Base-by-base conservation (phyloP, 2,888 invertebrate genomes). In the Leptinotarsa haldemani region DNA sequence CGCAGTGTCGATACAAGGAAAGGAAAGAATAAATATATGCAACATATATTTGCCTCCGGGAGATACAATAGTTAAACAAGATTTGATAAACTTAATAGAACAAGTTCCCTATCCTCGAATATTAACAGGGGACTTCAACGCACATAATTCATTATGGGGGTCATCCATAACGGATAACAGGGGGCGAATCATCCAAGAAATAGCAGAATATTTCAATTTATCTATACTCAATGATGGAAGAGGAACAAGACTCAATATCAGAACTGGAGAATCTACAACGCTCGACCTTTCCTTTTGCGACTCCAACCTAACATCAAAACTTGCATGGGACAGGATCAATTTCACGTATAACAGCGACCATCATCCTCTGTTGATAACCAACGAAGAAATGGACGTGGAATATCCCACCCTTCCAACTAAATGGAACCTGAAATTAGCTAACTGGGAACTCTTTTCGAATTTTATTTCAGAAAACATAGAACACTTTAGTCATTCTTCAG, bases 41-140 rank as follows among this genome's bases (percentile, higher is more conserved):
- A 64, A 64, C 18, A 64, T 61, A 15, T 22, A 61, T 61, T 15
- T 61, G 5, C 61, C 61, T 20, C 61, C 61, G 15, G 25, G 16
- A 25, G 61, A 22, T 4, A 30, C 16, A 7, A 18, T 12, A 5
- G 22, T 7, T 16, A 18, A n/a, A 56, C 18, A 22, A 25, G 25
- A 61, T 13, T 22, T 61, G 0, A 22, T 22, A 12, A 22, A 61
- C 16, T 16, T 61, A 5, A 4, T 22, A 20, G 61, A 61, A 16
- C 61, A 22, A 61, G 22, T 61, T 12, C 61, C 61, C 20, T 22
- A 18, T 9, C 61, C 61, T 16, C n/a, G 25, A 7, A 18, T 61
- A 18, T 20, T 61, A 18, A 9, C 22, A 61, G 61, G 61, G 7
- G 61, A 61, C 22, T 61, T 61, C 61, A 61, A 15, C 20, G 25